phyloP scores from a whole-genome alignment of 2,888 invertebrate species.

The Xanthorhoe spadicearia region DNA sequence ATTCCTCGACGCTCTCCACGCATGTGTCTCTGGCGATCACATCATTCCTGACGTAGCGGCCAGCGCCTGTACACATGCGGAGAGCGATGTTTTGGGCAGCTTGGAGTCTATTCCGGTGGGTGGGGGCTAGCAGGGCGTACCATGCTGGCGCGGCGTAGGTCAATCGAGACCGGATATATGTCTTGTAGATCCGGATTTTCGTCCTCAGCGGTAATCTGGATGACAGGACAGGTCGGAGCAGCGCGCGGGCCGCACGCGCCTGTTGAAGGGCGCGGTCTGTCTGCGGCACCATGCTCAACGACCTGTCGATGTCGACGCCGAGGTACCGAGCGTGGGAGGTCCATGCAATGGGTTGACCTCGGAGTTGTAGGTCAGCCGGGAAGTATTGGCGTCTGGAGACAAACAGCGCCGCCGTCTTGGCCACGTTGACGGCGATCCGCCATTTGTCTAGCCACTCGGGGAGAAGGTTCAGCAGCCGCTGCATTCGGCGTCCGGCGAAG shows the following conservation, averaged over 20 bases:
- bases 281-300: conserved; percentile 35
- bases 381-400: not conserved
- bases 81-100: not conserved
- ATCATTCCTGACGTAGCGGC: not conserved
- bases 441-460: conserved; percentile 35
- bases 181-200: not conserved
- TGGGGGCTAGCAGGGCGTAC: not conserved
- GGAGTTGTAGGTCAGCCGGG: not conserved
- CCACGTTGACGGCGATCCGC: conserved; percentile 38
- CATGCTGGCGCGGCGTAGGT: not conserved
- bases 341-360: not conserved
- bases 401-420: conserved; percentile 34
- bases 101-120: no score
- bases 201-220: conserved; percentile 7
- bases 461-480: conserved; percentile 35
- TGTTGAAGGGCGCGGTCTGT: not conserved
- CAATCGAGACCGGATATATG: not conserved
- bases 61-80: not conserved
- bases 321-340: not conserved
- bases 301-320: conserved; percentile 36
- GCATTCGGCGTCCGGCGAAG: not conserved
- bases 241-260: not conserved
- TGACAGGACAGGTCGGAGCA: not conserved
- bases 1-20: not conserved
- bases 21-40: not conserved